These are phyloP conservation scores for Myotis myotis DNA, from an alignment of 2,797 vertebrate genomes.

Conservation along the genomic window DNA sequence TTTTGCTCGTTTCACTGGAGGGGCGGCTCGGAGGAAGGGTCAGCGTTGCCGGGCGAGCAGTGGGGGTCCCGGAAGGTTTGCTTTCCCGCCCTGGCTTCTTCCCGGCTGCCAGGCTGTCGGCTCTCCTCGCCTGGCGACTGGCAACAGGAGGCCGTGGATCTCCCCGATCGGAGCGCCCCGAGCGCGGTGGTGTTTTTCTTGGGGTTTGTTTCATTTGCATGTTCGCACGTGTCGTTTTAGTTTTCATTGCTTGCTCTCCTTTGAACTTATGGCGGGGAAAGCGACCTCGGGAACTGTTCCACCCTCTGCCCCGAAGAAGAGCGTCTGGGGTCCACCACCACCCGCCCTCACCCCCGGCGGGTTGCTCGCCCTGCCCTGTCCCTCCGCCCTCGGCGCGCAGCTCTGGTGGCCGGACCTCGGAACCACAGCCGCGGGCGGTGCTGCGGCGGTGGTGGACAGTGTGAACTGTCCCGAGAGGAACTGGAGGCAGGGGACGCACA, in stretches of 20 bases:
- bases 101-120: neutral
- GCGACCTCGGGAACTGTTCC: slow-evolving; percentile 2
- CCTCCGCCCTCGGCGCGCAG: neutral
- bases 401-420: slow-evolving; percentile 51
- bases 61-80: slow-evolving; percentile 2
- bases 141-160: slow-evolving; percentile 65
- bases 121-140: neutral
- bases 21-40: neutral
- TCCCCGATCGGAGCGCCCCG: neutral
- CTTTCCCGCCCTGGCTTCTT: neutral
- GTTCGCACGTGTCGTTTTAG: slow-evolving; percentile 52
- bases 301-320: neutral
- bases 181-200: neutral
- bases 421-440: neutral
- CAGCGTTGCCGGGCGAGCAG: neutral
- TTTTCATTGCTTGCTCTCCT: slow-evolving; percentile 14
- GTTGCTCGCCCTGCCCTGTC: neutral
- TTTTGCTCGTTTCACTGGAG: neutral
- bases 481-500: neutral
- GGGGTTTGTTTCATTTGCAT: slow-evolving; percentile 39
- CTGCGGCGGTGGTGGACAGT: neutral
- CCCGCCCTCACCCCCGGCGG: neutral
- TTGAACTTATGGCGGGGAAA: neutral
- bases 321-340: neutral
- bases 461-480: neutral